Evolutionary conservation across 92 coral and sea anemone genomes (phyloP), one percentile per base, ranked within the genome.

Genomic region (Porites divaricata): DNA sequence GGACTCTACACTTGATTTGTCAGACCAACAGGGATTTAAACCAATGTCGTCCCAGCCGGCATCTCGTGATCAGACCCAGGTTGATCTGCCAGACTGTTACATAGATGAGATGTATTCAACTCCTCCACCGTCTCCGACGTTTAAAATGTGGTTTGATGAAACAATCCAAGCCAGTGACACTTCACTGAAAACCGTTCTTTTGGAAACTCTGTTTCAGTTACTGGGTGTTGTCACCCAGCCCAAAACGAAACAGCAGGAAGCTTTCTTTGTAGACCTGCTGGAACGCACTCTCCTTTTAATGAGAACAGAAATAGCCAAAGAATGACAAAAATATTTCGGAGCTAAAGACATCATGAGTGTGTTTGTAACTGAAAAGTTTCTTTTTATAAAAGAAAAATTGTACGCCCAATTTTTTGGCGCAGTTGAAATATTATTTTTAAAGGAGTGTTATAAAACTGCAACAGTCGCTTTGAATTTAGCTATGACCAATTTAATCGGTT

Each of bases 321-420:
- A 65, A 53, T 26, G 2, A 3, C 57, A 10, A 20, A 35, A 16
- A 9, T 9, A 9, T 53, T 10, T 53, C 58, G 15, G 15, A 9
- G 58, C 13, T 9, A 53, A 53, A 53, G 58, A 14, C 15, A 14
- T 56, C 15, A 6, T 50, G 74, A 67, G 81, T 61, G 83, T 50
- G 72, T 23, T 56, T 23, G 3, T 75, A 56, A 15, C 62, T 69
- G 28, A 72, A 82, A 59, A 0, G 14, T 10, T 82, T 82, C 86
- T 82, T 82, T 82, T 82, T 61, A 82, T 72, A 82, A 82, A 82
- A 82, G 86, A 82, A 28, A 11, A 52, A 59, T 35, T 24, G 86
- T 81, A 57, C 59, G 48, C 69, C 79, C 86, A 65, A 5, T 52
- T 67, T 62, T 74, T 8, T 62, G 64, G 81, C 67, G 61, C 69